Evolutionary conservation across 2,888 invertebrate species (phyloP).

Genomic region (Erebia epiphron): DNA sequence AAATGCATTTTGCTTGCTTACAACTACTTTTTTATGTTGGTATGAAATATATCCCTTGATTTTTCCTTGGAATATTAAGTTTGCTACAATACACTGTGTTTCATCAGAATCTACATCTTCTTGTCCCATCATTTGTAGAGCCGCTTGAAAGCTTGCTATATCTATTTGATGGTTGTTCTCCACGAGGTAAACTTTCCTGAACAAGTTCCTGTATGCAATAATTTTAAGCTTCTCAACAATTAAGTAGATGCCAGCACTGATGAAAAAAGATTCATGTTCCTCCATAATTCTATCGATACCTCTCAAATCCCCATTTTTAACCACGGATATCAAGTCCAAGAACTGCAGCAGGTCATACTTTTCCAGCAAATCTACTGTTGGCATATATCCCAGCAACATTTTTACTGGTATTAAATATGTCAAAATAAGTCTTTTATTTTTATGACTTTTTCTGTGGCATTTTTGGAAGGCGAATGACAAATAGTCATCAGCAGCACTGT

Average conservation of each 20-base stretch:
- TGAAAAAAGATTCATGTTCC: conserved; percentile 95
- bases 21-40: conserved; percentile 97
- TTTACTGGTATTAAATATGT: conserved; percentile 98
- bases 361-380: conserved; percentile 89
- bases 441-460: conserved; percentile 90
- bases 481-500: conserved; percentile 95
- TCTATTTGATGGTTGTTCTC: conserved; percentile 94
- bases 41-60: conserved; percentile 99
- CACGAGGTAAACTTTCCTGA: conserved; percentile 93
- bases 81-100: conserved; percentile 97
- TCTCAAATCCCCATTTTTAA: conserved; percentile 94
- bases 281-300: conserved; percentile 93
- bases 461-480: conserved; percentile 96
- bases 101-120: conserved; percentile 96
- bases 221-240: conserved; percentile 98
- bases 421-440: conserved; percentile 95
- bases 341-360: conserved; percentile 97
- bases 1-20: conserved; percentile 98
- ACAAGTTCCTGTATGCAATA: conserved; percentile 97
- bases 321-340: conserved; percentile 93
- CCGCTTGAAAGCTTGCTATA: conserved; percentile 91
- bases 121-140: conserved; percentile 91
- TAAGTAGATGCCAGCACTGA: conserved; percentile 97
- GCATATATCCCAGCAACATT: conserved; percentile 98
- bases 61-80: conserved; percentile 97